Base-by-base conservation (phyloP, 1,140 invertebrate species). In the Rhagoletis zephyria region DNA sequence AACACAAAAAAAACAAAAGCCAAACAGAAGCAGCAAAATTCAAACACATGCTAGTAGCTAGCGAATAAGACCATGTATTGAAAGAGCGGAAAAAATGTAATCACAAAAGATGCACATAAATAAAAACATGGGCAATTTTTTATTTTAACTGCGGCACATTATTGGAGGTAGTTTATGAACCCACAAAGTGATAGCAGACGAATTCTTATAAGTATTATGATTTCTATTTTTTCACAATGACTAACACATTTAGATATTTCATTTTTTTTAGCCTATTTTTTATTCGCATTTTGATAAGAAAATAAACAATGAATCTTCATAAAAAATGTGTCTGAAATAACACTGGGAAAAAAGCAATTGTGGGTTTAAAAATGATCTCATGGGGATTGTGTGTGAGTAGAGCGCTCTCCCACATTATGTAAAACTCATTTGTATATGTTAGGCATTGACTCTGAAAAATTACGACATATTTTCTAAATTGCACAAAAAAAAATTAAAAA, bases 221-320 rank as follows among this genome's bases (percentile, higher is more conserved):
- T 74, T 51, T 74, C 19, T 65, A 48, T 3, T 0, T 74, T 74
- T 74, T 45, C 30, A 30, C 30, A 67, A 74, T 74, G 42, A 74
- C 67, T 45, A 74, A 74, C 42, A n/a, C 67, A 48, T 48, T 74
- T 42, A 30, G 30, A 30, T 30, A 30, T 30, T 30, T 42, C 19
- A 3, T 67, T 3, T 67, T 67, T 12, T 48, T 6, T 51, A 1
- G 7, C 4, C 9, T 48, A 30, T 30, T 51, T 81, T 81, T 51
- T 59, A 56, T 81, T 19, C 16, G 51, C 12, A 19, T 51, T 81
- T 81, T 59, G 74, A 81, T 81, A 81, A 81, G 74, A 81, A 81
- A 19, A 56, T 56, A 81, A 56, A 81, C 51, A 81, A 56, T 81
- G 51, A 9, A 19, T 81, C 51, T 81, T 59, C 74, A 81, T 81